Evolutionary conservation across 2,113 vertebrate species (phyloP), one percentile per base, ranked within the genome.

Genomic region (Struthidea cinerea): DNA sequence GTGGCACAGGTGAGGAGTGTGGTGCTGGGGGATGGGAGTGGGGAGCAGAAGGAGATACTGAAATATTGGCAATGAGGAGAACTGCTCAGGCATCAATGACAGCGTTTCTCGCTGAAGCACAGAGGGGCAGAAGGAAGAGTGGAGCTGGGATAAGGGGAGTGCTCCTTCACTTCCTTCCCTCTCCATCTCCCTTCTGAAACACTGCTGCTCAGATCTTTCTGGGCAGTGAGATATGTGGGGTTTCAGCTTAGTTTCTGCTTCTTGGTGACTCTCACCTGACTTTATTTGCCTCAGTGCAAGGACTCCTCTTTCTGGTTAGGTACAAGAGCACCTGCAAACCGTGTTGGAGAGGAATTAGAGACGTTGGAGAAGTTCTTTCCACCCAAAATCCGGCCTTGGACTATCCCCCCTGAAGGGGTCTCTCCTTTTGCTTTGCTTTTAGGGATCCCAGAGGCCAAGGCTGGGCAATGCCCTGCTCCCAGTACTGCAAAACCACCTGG

Each of bases 1-100:
- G 98, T 35, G 98, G 98, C 89, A 97, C 97, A 94, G 98, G 98
- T 99, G 97, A 98, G 98, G 55, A 83, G 71, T 7, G 27, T 15
- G 32, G 59, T 44, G 46, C 6, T 35, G 75, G 47, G 52, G 42
- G 6, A 17, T 0, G 1, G 37, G 32, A n/a, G 5, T 3, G 18
- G n/a, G 19, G 3, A 55, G 33, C 21, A 44, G 67, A 12, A 55
- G 64, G 46, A 7, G 5, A 11, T 28, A 4, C 9, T 32, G 24
- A 35, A 23, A 19, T 47, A 35, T 11, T 57, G 35, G 44, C 52
- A 47, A 4, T 30, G 46, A 41, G 13, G 11, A 56, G 21, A 63
- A 26, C 9, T 11, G 22, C 7, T 89, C 11, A 27, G 56, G 13
- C 1, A 3, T 65, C 21, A 28, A 13, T 42, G 64, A 26, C 19